Evolutionary conservation across 2,113 vertebrate species (phyloP), one percentile per base, ranked within the genome.

Genomic region (Nesogale talazaci): DNA sequence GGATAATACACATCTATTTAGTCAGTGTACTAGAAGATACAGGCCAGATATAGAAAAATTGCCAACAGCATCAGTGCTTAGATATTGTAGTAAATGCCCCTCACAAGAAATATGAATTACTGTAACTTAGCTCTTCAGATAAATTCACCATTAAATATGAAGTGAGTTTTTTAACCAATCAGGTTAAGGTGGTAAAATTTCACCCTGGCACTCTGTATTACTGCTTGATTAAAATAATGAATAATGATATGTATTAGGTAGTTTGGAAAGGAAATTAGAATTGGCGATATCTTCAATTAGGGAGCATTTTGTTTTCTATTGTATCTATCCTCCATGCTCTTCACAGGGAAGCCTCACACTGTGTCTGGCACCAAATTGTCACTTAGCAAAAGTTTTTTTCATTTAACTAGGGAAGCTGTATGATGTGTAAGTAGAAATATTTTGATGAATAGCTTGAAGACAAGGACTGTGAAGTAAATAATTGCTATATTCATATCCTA

Each of bases 341-440:
- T 31, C 8, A 85, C 63, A 42, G 38, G 70, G 67, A 95, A 89
- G 36, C 57, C 8, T 89, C 46, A 93, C 52, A 42, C 27, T 81
- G 15, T 81, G 15, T 63, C 63, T 92, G 77, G 34, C 83, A 86
- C 23, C 40, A 85, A n/a, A 38, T n/a, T 79, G 31, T 36, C 40
- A 85, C 63, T 84, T 87, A 82, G 40, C n/a, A 80, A 80, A 77
- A 84, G 67, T 86, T 81, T 86, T 86, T 19, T 77, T 89, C 31
- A 88, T 84, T 93, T 93, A 61, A 86, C 81, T 78, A 95, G 81
- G 36, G 70, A 80, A 72, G 25, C 59, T 89, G 8, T 82, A 1
- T 92, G 36, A 61, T 77, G 83, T 57, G 16, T 36, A 0, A 67
- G 2, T 61, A 38, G 70, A 86, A 59, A 85, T 20, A 34, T 36